These are phyloP conservation scores for Eledona agricola DNA, from an alignment of 2,888 invertebrate species.

Conservation along the genomic window DNA sequence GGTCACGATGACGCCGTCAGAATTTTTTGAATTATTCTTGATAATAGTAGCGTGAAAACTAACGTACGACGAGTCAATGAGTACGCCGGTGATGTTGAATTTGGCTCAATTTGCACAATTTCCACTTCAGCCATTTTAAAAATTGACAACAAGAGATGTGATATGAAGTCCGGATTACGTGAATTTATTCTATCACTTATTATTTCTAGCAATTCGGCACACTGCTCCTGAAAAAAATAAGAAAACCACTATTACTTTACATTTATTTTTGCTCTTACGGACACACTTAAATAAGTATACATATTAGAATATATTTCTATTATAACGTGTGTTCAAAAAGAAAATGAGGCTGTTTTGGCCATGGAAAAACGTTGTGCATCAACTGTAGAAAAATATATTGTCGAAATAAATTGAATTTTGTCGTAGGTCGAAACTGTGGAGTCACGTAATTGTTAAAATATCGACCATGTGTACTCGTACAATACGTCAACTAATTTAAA, in stretches of 20 bases:
- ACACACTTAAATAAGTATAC: too few species aligned
- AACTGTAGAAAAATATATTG: too few species aligned
- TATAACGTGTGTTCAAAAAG: too few species aligned
- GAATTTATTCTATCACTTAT: conserved; percentile 87
- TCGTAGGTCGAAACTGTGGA: too few species aligned
- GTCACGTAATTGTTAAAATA: conserved; percentile 16
- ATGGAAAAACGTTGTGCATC: too few species aligned
- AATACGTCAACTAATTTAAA: conserved; percentile 13
- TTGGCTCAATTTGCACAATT: conserved; percentile 79
- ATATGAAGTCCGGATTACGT: conserved; percentile 84
- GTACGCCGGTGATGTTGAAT: conserved; percentile 59
- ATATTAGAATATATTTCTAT: not conserved
- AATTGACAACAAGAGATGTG: conserved; percentile 86
- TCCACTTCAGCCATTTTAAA: conserved; percentile 94
- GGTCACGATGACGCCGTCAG: conserved; percentile 55
- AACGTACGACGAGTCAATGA: conserved; percentile 41
- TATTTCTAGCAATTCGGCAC: conserved; percentile 81
- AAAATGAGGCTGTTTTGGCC: too few species aligned
- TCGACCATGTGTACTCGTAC: conserved; percentile 8
- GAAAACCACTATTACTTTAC: conserved; percentile 6
- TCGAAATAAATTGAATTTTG: too few species aligned
- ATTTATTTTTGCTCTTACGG: too few species aligned
- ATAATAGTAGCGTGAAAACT: conserved; percentile 45
- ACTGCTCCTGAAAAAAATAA: conserved; percentile 76
- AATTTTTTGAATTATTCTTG: conserved; percentile 45